These are phyloP conservation scores for Oscheius sp. DNA, from an alignment of 1,140 invertebrate species.

Conservation along the genomic window DNA sequence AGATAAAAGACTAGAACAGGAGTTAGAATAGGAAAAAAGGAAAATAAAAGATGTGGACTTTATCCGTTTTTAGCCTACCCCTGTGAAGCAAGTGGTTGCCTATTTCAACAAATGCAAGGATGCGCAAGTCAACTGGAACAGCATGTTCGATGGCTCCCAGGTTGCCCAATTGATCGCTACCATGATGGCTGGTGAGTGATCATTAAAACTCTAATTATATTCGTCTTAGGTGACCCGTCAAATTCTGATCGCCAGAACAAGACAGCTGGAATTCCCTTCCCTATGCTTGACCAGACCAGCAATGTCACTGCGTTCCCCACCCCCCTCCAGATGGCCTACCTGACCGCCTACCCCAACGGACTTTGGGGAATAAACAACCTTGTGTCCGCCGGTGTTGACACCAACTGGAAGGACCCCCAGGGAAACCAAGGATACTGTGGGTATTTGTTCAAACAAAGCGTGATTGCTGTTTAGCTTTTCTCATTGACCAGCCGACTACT, in stretches of 20 bases:
- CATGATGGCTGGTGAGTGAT: constrained; percentile 1
- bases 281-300: constrained; percentile 35
- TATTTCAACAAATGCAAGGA: constrained; percentile 31
- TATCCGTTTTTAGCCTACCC: constrained; percentile 24
- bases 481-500: constrained; percentile 39
- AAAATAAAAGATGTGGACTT: too few relatives aligned
- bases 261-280: constrained; percentile 5
- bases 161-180: constrained; percentile 15
- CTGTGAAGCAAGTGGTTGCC: constrained; percentile 31
- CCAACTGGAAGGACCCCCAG: constrained; percentile 50
- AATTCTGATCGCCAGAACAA: too few relatives aligned
- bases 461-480: too few relatives aligned
- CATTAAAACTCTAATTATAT: too few relatives aligned
- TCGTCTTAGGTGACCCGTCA: too few relatives aligned
- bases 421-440: constrained; percentile 36
- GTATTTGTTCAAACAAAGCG: too few relatives aligned
- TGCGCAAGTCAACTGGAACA: constrained; percentile 33
- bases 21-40: not conserved
- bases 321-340: constrained; percentile 9
- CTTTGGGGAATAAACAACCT: constrained; percentile 38
- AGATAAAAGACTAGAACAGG: not conserved
- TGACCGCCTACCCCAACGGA: constrained; percentile 39
- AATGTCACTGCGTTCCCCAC: constrained; percentile 14
- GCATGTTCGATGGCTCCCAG: not conserved
- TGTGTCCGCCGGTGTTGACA: constrained; percentile 41